Conservation (phyloP, 2,888 invertebrate species). For the Coleophora deauratella region DNA sequence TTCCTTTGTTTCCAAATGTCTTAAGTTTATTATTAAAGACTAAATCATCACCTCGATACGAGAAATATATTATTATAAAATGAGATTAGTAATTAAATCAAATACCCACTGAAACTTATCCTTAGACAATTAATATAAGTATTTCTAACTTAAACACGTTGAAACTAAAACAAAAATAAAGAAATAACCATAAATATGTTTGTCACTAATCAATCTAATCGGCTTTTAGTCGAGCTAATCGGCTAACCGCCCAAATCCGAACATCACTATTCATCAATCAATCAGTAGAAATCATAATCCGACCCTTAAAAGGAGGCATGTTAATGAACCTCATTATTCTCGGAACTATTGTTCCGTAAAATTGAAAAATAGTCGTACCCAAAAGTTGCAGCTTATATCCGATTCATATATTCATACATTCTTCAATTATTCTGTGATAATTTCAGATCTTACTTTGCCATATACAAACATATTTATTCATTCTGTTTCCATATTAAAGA, state of each 20-base stretch:
- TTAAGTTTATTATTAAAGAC: no score
- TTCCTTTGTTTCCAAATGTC: no score
- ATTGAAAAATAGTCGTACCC: slow-evolving; percentile 55
- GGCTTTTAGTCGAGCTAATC: neutral
- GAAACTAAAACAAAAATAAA: slow-evolving; percentile 10
- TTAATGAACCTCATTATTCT: slow-evolving; percentile 46
- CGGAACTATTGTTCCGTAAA: slow-evolving; percentile 61
- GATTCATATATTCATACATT: slow-evolving; percentile 59
- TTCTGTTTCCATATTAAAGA: no score
- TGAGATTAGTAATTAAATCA: no score
- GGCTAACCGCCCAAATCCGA: neutral
- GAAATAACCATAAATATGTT: slow-evolving; percentile 16
- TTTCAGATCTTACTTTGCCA: no score
- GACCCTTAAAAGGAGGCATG: slow-evolving; percentile 22
- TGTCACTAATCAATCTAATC: neutral
- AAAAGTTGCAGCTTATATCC: slow-evolving; percentile 33
- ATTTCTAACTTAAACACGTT: no score
- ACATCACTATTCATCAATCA: slow-evolving; percentile 15
- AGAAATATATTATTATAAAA: no score
- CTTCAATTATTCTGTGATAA: no score
- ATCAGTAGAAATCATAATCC: slow-evolving; percentile 23
- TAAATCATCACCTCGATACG: no score
- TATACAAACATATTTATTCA: no score
- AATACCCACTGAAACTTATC: no score
- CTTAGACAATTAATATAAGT: no score